Percentiles rank a stretch among this genome's conserved stretches.
phyloP scores from a whole-genome alignment of 2,113 vertebrate species.

The Onychorhynchus coronatus region DNA sequence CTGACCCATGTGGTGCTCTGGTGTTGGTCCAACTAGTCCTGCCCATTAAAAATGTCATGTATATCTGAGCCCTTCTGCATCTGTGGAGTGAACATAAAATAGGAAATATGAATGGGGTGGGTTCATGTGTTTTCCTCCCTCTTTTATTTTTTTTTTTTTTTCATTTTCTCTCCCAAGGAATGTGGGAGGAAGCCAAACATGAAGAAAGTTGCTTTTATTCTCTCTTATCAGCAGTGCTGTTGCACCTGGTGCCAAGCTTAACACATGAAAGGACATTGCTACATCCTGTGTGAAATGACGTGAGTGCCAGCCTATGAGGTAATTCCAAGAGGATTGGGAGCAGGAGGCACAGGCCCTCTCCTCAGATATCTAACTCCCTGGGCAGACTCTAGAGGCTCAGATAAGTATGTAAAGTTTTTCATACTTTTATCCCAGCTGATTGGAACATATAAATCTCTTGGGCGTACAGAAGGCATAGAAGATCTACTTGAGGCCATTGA shows the following conservation, averaged over 20 bases:
- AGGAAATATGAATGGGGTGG: not conserved
- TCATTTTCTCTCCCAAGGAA: not conserved
- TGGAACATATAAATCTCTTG: not conserved
- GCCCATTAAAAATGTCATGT: rapidly evolving
- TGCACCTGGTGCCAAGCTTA: conserved; percentile 5
- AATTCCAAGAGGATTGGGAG: not conserved
- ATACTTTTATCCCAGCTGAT: not conserved
- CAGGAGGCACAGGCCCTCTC: not conserved
- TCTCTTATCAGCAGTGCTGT: not conserved
- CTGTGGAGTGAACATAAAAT: not conserved
- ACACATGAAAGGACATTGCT: not conserved
- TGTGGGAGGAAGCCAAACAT: not conserved
- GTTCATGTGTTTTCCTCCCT: not conserved
- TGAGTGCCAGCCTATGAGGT: not conserved
- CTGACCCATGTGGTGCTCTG: not conserved
- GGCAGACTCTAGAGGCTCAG: not conserved
- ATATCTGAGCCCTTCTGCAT: rapidly evolving
- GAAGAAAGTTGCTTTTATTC: conserved; percentile 29
- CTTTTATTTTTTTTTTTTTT: not conserved
- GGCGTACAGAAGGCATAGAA: not conserved
- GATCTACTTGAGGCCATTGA: not conserved
- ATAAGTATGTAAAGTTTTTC: not conserved
- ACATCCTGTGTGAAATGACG: not conserved
- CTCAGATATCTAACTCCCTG: not conserved
- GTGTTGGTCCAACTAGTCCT: not conserved